These are phyloP conservation scores for Serinus canaria DNA, from an alignment of 2,113 vertebrate genomes.

Conservation along the genomic window DNA sequence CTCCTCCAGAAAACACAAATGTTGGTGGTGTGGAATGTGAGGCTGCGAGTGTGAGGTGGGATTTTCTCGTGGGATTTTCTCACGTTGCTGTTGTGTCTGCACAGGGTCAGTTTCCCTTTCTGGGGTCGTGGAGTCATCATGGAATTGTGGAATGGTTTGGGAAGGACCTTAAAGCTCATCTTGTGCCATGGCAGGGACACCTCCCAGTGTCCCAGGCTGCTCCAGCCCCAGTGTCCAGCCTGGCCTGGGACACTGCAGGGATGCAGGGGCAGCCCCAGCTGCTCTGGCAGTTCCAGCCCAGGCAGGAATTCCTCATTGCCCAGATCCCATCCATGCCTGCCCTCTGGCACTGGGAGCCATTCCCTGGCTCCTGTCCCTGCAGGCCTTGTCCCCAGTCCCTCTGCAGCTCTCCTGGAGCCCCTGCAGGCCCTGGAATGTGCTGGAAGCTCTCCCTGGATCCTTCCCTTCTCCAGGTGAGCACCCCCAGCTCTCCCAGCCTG, in stretches of 20 bases:
- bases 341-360: neutral
- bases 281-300: neutral
- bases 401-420: neutral
- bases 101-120: neutral
- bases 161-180: neutral
- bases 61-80: rapidly evolving
- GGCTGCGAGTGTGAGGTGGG: rapidly evolving
- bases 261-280: neutral
- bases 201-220: rapidly evolving
- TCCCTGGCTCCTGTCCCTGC: neutral
- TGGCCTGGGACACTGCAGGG: neutral
- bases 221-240: neutral
- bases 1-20: neutral
- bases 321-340: neutral
- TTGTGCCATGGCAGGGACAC: neutral
- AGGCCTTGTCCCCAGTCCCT: neutral
- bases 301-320: neutral
- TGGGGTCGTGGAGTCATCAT: rapidly evolving
- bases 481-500: neutral
- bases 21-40: rapidly evolving
- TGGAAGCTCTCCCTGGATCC: neutral
- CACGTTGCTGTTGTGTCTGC: rapidly evolving
- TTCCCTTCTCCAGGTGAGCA: rapidly evolving
- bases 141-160: neutral
- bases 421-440: neutral